Conservation (phyloP, 2,113 vertebrate species). For the Chionomys nivalis region DNA sequence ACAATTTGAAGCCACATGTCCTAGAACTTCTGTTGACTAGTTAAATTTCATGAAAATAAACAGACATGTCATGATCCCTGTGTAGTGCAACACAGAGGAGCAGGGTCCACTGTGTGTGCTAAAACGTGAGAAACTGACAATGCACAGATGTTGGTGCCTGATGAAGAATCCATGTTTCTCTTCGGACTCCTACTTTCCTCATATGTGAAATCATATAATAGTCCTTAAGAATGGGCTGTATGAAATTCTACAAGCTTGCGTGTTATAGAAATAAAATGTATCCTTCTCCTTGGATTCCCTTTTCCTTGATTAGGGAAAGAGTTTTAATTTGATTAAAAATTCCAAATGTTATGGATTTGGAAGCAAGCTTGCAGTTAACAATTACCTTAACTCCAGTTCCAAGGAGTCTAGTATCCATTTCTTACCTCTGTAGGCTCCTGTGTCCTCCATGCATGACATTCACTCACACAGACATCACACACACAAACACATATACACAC, state of each 20-base stretch:
- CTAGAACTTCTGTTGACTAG: not conserved
- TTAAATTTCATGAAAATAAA: slow-evolving; percentile 6
- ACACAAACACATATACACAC: too few species aligned
- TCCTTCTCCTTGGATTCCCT: not conserved
- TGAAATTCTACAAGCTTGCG: not conserved
- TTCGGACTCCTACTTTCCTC: not conserved
- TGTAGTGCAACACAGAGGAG: not conserved
- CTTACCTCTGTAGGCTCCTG: too few species aligned
- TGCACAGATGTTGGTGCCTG: not conserved
- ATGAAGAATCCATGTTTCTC: not conserved
- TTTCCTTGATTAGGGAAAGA: slow-evolving; percentile 2
- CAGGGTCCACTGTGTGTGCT: not conserved
- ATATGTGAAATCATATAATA: not conserved
- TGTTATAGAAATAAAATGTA: not conserved
- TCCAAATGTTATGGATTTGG: not conserved
- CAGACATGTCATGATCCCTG: not conserved
- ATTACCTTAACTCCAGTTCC: not conserved
- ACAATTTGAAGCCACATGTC: not conserved
- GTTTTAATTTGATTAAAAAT: not conserved
- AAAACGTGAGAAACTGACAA: not conserved
- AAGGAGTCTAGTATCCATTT: not conserved
- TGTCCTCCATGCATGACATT: rapidly evolving
- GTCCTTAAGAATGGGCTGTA: not conserved
- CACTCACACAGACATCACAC: not conserved
- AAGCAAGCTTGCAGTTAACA: not conserved